Percentiles rank a stretch among this genome's conserved stretches.
Evolutionary conservation across 2,888 invertebrate species (phyloP).

Genomic region (Chironomus riparius): DNA sequence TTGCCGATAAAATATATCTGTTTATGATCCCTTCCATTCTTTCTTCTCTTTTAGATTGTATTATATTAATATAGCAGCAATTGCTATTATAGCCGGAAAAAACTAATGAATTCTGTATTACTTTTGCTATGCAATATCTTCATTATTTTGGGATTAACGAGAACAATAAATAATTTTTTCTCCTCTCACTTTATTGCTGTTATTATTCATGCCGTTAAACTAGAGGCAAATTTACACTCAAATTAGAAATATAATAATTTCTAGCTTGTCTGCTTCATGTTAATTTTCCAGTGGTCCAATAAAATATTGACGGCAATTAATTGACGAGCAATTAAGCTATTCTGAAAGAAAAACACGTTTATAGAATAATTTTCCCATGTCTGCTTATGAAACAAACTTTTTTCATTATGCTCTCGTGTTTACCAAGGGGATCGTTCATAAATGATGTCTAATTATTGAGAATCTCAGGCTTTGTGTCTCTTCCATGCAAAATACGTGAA

Average conservation of each 20-base stretch:
- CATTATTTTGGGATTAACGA: conserved; percentile 1
- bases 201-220: no score
- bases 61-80: not conserved
- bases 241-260: no score
- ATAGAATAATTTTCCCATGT: not conserved
- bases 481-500: no score
- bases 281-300: not conserved
- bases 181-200: not conserved
- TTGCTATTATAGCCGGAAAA: not conserved
- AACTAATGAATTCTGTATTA: not conserved
- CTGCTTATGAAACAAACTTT: not conserved
- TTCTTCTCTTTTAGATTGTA: not conserved
- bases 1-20: not conserved
- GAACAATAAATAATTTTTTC: conserved; percentile 1
- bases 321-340: not conserved
- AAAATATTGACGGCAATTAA: not conserved
- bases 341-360: not conserved
- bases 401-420: not conserved
- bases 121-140: not conserved
- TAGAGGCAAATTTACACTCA: no score
- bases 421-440: no score
- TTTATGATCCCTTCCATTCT: not conserved
- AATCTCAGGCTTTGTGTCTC: no score
- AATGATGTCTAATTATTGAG: no score
- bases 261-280: not conserved